A percentile compares a stretch with the other conserved stretches of the same genome.
These are phyloP conservation scores for Drosophila koepferae DNA, from an alignment of 2,888 invertebrate genomes.

Conservation along the genomic window DNA sequence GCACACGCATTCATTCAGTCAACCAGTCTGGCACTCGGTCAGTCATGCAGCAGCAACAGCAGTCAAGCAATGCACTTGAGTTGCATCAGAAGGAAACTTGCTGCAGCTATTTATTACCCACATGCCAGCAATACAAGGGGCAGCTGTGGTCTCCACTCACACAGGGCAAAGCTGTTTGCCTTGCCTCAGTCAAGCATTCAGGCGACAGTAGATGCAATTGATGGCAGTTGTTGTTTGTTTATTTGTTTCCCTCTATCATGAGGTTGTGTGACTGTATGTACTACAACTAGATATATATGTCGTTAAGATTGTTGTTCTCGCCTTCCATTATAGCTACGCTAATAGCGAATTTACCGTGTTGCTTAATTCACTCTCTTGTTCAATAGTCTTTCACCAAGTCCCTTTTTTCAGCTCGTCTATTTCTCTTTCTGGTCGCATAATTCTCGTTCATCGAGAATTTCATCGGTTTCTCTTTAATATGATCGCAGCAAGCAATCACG, in stretches of 20 bases:
- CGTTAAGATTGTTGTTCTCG: too few relatives aligned
- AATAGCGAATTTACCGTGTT: too few relatives aligned
- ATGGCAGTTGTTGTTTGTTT: conserved; percentile 65
- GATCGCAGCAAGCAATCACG: too few relatives aligned
- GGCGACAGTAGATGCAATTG: conserved; percentile 72
- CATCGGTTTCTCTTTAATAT: too few relatives aligned
- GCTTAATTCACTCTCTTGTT: too few relatives aligned
- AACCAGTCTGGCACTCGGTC: conserved; percentile 49
- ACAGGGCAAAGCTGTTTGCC: conserved; percentile 41
- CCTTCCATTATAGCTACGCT: too few relatives aligned
- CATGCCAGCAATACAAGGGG: conserved; percentile 4
- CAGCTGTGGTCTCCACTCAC: conserved; percentile 3
- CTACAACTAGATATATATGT: too few relatives aligned
- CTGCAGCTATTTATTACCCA: conserved; percentile 59
- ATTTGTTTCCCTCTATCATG: conserved; percentile 33
- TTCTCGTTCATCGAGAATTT: background rate
- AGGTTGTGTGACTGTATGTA: conserved; percentile 1
- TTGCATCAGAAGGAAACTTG: conserved; percentile 41
- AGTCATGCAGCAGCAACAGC: conserved; percentile 37
- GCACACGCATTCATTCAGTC: conserved; percentile 32
- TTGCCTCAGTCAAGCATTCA: conserved; percentile 61
- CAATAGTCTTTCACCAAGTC: too few relatives aligned
- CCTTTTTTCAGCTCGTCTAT: background rate
- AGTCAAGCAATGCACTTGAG: conserved; percentile 55
- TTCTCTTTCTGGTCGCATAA: background rate